Evolutionary conservation across 30 jellyfish, hydroid and myxozoan species (phyloP), one percentile per base, ranked within the genome.

Genomic region (Cassiopea xamachana): DNA sequence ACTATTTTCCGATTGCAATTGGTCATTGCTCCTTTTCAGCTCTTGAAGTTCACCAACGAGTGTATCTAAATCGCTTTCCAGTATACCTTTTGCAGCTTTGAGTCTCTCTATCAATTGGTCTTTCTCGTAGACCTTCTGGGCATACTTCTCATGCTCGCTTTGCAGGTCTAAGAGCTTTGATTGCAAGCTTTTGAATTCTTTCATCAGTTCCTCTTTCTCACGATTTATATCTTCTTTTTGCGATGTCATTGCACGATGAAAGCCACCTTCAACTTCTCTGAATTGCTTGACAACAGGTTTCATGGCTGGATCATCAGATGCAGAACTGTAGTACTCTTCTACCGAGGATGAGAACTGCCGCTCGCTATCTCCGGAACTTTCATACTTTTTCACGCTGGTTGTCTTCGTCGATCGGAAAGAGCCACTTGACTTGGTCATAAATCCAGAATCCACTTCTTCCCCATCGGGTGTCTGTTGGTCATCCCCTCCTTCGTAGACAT

Each of bases 151-250:
- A 70, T 95, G 99, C 67, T 92, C 96, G 69, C 99, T 93, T 60
- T 87, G 96, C 70, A 91, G 64, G 72, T 95, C 98, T 72, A 86
- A 60, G 88, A 95, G 83, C 82, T 91, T 97, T 1, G 92, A 46
- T 49, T 91, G 98, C 84, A 95, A 91, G 68, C 77, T 89, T 84
- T 89, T 91, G 92, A 95, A 95, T 60, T 95, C 98, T 69, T 92
- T 76, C 99, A 95, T 87, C 86, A 95, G 89, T 78, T 87, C 97
- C 71, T 95, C 99, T 73, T 95, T 95, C 83, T 95, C 99, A 45
- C 87, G 93, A 62, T 85, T 82, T 1, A 95, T 76, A 46, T 87
- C 95, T 69, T 76, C 79, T 61, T 87, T 97, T 58, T 93, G 87
- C 67, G 96, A 94, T 39, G 95, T 71, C 91, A 94, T 68, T 7